Conservation (phyloP, 1,140 invertebrate genomes). For the Charaxes varanes region DNA sequence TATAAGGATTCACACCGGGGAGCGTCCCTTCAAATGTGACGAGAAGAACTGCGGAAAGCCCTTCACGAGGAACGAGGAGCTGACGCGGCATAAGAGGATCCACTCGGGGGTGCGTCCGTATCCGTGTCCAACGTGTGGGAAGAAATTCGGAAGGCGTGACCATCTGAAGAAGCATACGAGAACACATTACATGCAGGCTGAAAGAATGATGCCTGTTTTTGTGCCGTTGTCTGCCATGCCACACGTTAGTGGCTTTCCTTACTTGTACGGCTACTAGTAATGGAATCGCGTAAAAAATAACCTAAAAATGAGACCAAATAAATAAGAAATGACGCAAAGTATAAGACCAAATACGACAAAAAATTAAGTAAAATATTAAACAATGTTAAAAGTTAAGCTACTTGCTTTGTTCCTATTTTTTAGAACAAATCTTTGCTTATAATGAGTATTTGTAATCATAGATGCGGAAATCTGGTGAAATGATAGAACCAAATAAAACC, state of each 20-base stretch:
- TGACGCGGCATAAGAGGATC: slow-evolving; percentile 93
- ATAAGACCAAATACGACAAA: too few species aligned
- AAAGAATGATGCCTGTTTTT: slow-evolving; percentile 72
- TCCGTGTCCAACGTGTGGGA: slow-evolving; percentile 85
- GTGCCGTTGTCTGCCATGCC: slow-evolving; percentile 62
- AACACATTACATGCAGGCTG: slow-evolving; percentile 78
- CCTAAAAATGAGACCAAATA: too few species aligned
- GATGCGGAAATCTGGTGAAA: too few species aligned
- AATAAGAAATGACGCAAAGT: too few species aligned
- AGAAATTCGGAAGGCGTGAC: slow-evolving; percentile 92
- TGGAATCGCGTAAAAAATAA: too few species aligned
- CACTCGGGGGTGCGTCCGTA: slow-evolving; percentile 90
- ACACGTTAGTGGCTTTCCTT: slow-evolving; percentile 58
- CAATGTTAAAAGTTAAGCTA: too few species aligned
- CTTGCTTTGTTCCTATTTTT: too few species aligned
- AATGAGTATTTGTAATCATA: too few species aligned
- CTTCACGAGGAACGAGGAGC: slow-evolving; percentile 94
- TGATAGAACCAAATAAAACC: too few species aligned
- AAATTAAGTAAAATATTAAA: too few species aligned
- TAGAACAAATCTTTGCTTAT: too few species aligned
- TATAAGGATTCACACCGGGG: slow-evolving; percentile 93
- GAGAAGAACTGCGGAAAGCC: slow-evolving; percentile 88
- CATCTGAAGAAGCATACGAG: slow-evolving; percentile 89
- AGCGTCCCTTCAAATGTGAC: slow-evolving; percentile 91
- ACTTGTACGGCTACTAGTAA: slow-evolving; percentile 63